Evolutionary conservation across 1,140 invertebrate species (phyloP).

Genomic region (Brachionus calyciflorus): DNA sequence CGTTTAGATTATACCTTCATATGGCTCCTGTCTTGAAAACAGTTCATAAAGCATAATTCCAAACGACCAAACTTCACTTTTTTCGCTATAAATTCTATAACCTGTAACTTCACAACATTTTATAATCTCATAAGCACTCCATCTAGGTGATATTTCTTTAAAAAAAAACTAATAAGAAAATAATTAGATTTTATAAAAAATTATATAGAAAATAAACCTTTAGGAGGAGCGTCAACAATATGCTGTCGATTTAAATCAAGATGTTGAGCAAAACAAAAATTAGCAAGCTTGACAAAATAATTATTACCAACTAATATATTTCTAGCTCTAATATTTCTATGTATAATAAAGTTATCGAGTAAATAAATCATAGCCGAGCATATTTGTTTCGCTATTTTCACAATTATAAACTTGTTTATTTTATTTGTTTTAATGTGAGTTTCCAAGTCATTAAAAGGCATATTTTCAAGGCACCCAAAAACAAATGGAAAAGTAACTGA

Average conservation of each 20-base stretch:
- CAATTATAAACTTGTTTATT: not conserved
- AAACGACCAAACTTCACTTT: slow-evolving; percentile 83
- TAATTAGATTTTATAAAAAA: no score
- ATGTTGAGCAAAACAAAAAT: not conserved
- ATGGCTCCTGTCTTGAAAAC: slow-evolving; percentile 68
- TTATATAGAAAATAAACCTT: not conserved
- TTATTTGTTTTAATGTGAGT: not conserved
- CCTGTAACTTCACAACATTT: slow-evolving; percentile 49
- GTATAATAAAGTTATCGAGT: not conserved
- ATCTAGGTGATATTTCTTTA: slow-evolving; percentile 84
- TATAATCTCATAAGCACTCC: slow-evolving; percentile 91
- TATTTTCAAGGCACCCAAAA: not conserved
- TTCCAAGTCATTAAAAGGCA: not conserved
- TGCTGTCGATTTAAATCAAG: slow-evolving; percentile 16
- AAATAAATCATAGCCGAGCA: slow-evolving; percentile 33
- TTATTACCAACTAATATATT: slow-evolving; percentile 10
- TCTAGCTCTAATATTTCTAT: slow-evolving; percentile 3
- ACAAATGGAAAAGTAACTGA: slow-evolving; percentile 1
- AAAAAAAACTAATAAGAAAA: slow-evolving; percentile 56
- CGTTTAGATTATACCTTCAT: slow-evolving; percentile 16
- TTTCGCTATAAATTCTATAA: slow-evolving; percentile 84
- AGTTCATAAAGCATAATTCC: slow-evolving; percentile 95
- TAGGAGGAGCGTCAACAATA: not conserved
- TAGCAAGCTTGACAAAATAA: slow-evolving; percentile 19
- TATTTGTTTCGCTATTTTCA: slow-evolving; percentile 12